Conservation (phyloP, 1,140 invertebrate species). For the Phymastichus coffea region DNA sequence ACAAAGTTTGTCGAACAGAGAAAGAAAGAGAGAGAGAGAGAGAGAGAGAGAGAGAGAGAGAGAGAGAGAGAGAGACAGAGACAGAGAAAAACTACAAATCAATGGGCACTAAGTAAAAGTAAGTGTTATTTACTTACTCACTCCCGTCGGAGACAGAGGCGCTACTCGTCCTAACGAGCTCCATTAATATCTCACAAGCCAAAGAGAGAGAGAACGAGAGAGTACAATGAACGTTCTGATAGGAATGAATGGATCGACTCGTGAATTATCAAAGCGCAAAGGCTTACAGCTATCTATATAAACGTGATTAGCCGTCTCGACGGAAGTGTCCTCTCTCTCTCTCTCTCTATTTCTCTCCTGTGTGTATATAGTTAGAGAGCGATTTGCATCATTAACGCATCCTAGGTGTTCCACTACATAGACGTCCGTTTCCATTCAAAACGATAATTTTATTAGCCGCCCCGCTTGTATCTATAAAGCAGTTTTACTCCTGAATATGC, state of each 20-base stretch:
- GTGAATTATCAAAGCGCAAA: slow-evolving; percentile 14
- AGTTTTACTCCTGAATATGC: too few species aligned
- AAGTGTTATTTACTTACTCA: slow-evolving; percentile 26
- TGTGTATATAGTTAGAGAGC: too few species aligned
- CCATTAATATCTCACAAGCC: slow-evolving; percentile 8
- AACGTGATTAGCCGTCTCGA: slow-evolving; percentile 20
- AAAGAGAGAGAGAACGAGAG: not conserved
- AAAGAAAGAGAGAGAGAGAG: too few species aligned
- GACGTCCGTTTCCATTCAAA: too few species aligned
- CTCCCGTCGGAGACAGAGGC: slow-evolving; percentile 2
- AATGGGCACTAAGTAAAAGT: slow-evolving; percentile 7
- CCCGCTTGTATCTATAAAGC: too few species aligned
- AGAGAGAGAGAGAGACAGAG: not conserved
- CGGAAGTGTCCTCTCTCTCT: slow-evolving; percentile 3
- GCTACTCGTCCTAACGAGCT: slow-evolving; percentile 10
- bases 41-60: too few species aligned
- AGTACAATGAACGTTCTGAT: not conserved
- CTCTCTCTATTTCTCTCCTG: too few species aligned
- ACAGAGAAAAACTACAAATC: slow-evolving; percentile 1
- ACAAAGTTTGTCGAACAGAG: too few species aligned
- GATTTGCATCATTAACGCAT: too few species aligned
- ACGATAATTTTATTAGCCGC: too few species aligned
- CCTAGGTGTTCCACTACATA: too few species aligned
- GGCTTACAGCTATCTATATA: not conserved
- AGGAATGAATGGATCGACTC: slow-evolving; percentile 21